Evolutionary conservation across 64 coral and sea anemone genomes (phyloP).

Genomic region (Catalaphyllia jardinei): DNA sequence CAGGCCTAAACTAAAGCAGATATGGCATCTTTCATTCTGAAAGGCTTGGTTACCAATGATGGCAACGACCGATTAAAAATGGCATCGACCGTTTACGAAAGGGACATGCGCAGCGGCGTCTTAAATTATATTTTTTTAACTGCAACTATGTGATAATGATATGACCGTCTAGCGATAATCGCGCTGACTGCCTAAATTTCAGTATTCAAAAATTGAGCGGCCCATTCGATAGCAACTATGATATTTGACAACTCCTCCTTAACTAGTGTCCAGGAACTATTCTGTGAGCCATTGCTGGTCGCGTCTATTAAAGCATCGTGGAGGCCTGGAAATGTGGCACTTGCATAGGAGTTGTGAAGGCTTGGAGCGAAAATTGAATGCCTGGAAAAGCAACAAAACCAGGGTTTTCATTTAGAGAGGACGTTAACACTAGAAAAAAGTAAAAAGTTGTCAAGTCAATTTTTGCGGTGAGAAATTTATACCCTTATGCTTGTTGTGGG

Average conservation of each 20-base stretch:
- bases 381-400: conserved; percentile 29
- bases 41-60: too few species aligned
- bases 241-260: conserved; percentile 68
- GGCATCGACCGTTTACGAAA: too few species aligned
- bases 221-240: conserved; percentile 67
- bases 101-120: too few species aligned
- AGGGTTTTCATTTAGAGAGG: not conserved
- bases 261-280: conserved; percentile 58
- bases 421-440: too few species aligned
- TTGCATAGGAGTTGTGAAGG: conserved; percentile 77
- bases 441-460: not conserved
- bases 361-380: conserved; percentile 92
- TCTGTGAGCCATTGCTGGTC: conserved; percentile 18
- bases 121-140: too few species aligned
- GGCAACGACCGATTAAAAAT: too few species aligned
- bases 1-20: too few species aligned
- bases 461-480: not conserved
- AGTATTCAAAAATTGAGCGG: conserved; percentile 72
- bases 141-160: too few species aligned
- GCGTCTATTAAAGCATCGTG: conserved; percentile 67
- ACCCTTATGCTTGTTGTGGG: too few species aligned
- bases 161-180: not conserved
- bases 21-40: too few species aligned
- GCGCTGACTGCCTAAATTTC: not conserved
- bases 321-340: conserved; percentile 86